Evolutionary conservation across 2,888 invertebrate species (phyloP).

Genomic region (Drosophila rellima): DNA sequence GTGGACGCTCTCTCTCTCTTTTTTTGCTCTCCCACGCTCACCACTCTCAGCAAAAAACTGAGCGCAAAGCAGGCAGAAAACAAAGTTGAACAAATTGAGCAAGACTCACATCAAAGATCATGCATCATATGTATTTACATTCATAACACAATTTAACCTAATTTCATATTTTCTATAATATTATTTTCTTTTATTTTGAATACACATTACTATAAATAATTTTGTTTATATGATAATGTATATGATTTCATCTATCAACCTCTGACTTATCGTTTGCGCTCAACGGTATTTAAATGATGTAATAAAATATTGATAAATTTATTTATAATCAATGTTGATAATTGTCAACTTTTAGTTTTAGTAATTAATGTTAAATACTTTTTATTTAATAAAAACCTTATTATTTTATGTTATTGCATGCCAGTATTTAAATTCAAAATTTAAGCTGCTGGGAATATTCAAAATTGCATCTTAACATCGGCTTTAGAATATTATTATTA

Average conservation of each 20-base stretch:
- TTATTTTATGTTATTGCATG: not conserved
- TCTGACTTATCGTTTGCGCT: not conserved
- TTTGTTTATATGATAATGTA: no score
- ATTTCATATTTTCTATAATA: not conserved
- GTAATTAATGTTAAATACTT: not conserved
- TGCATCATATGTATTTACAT: constrained; percentile 16
- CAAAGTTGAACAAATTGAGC: constrained; percentile 2
- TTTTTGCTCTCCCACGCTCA: constrained; percentile 2
- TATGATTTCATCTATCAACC: not conserved
- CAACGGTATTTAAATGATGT: no score
- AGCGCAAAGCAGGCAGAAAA: not conserved
- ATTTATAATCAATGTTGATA: not conserved
- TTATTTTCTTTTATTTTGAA: not conserved
- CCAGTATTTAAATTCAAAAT: not conserved
- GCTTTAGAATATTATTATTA: not conserved
- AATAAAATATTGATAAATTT: not conserved
- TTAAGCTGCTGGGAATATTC: not conserved
- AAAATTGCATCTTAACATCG: not conserved
- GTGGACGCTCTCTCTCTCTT: constrained; percentile 19
- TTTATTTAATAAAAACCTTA: not conserved
- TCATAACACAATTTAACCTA: no score
- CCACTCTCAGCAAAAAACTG: not conserved
- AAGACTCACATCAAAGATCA: constrained; percentile 27
- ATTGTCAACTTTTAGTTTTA: not conserved
- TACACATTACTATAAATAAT: not conserved